A percentile compares a stretch with the other conserved stretches of the same genome.
Conservation (phyloP, 2,888 invertebrate genomes). For the Apoda limacodes region DNA sequence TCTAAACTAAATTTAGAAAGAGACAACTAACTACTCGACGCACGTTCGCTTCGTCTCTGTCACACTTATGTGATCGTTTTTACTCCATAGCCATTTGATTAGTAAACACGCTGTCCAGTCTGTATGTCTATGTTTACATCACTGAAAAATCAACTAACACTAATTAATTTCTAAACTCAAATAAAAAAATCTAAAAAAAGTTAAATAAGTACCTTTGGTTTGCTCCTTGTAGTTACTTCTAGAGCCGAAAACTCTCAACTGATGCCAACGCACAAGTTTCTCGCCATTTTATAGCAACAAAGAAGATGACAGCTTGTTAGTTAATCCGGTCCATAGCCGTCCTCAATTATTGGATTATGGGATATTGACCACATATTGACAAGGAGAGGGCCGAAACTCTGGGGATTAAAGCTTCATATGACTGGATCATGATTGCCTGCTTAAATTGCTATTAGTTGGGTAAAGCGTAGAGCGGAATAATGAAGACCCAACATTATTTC, state of each 20-base stretch:
- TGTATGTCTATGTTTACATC: too few relatives aligned
- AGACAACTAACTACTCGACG: too few relatives aligned
- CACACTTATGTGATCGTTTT: too few relatives aligned
- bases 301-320: constrained; percentile 29
- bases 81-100: too few relatives aligned
- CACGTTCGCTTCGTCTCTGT: too few relatives aligned
- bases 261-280: constrained; percentile 33
- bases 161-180: background rate
- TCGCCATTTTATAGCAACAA: constrained; percentile 44
- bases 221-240: constrained; percentile 32
- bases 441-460: too few relatives aligned
- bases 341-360: constrained; percentile 60
- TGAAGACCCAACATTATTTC: too few relatives aligned
- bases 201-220: constrained; percentile 23
- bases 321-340: constrained; percentile 23
- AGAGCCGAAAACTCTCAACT: constrained; percentile 36
- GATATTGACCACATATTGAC: constrained; percentile 53
- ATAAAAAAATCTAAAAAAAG: constrained; percentile 1
- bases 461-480: too few relatives aligned
- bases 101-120: too few relatives aligned
- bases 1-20: too few relatives aligned
- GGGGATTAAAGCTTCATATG: constrained; percentile 55
- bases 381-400: constrained; percentile 28
- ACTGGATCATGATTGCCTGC: too few relatives aligned
- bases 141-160: constrained; percentile 3